Evolutionary conservation across 2,888 invertebrate genomes (phyloP).

Genomic region (Xestia rhomboidea): DNA sequence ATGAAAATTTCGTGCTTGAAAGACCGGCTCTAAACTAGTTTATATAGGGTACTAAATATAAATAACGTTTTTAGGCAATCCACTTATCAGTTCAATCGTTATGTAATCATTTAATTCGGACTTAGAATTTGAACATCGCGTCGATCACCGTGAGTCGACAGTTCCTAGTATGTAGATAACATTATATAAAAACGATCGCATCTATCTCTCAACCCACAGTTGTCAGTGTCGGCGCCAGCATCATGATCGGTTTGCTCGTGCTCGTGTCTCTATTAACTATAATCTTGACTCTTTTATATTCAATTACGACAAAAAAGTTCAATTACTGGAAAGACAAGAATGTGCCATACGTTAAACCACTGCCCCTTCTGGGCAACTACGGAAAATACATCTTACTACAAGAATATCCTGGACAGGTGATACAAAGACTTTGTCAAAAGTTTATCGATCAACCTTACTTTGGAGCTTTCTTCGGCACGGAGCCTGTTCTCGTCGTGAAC

Average conservation of each 20-base stretch:
- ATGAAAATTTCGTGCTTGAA: background rate
- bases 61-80: background rate
- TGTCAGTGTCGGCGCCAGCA: background rate
- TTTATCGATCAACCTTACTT: conserved; percentile 74
- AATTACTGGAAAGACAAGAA: conserved; percentile 74
- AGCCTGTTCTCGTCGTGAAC: conserved; percentile 74
- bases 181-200: background rate
- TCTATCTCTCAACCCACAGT: background rate
- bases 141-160: background rate
- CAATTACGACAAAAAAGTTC: background rate
- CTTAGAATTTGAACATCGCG: background rate
- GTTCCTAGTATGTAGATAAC: background rate
- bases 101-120: background rate
- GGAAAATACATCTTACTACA: conserved; percentile 69
- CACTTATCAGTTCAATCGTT: background rate
- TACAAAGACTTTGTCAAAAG: conserved; percentile 69
- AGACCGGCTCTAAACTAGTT: background rate
- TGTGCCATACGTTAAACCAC: conserved; percentile 71
- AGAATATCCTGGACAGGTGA: conserved; percentile 59
- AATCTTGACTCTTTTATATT: background rate
- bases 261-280: background rate
- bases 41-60: background rate
- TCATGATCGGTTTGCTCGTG: background rate
- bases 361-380: conserved; percentile 75
- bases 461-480: conserved; percentile 77